A percentile compares a stretch with the other conserved stretches of the same genome.
Evolutionary conservation across 2,113 vertebrate species (phyloP).

Genomic region (Cheirogaleus medius): DNA sequence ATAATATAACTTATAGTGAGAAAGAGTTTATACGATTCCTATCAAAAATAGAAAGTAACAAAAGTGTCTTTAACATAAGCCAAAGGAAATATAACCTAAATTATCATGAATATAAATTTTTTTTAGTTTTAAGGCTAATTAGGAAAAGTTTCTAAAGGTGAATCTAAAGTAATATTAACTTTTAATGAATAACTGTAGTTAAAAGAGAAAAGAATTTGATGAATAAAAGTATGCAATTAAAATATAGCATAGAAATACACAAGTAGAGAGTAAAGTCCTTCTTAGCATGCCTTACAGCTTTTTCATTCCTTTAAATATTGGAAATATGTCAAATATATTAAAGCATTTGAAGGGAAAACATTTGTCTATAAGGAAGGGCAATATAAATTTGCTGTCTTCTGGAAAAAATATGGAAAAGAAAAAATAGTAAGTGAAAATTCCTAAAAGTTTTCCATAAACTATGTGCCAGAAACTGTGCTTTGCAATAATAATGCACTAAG

Average conservation of each 20-base stretch:
- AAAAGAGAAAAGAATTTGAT: not conserved
- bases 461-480: not conserved
- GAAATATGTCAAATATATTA: not conserved
- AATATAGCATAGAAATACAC: not conserved
- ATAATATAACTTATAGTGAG: not conserved
- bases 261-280: not conserved
- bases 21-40: not conserved
- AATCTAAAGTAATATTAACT: constrained; percentile 32
- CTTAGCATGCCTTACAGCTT: not conserved
- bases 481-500: not conserved
- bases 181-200: constrained; percentile 27
- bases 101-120: not conserved
- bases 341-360: not conserved
- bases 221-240: not conserved
- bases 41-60: constrained; percentile 34
- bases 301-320: not conserved
- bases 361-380: not conserved
- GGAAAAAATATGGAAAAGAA: not conserved
- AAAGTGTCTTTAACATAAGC: constrained; percentile 34
- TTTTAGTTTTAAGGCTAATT: constrained; percentile 36
- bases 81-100: not conserved
- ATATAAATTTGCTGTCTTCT: not conserved
- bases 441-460: not conserved
- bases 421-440: not conserved
- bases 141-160: constrained; percentile 40